These are phyloP conservation scores for Megaceryle alcyon DNA, from an alignment of 2,797 vertebrate genomes.

Conservation along the genomic window DNA sequence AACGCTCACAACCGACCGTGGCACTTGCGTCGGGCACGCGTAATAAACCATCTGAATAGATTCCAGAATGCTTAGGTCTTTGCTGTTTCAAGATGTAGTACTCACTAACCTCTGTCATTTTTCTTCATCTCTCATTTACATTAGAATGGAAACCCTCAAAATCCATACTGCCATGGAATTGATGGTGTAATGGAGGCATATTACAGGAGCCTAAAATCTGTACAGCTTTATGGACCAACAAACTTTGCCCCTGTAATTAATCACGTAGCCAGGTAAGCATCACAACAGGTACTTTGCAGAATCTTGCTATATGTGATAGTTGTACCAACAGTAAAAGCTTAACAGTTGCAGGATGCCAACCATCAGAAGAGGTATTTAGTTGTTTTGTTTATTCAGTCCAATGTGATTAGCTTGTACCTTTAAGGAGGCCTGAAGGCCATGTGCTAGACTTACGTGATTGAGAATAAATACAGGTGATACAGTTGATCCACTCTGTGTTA, in stretches of 20 bases:
- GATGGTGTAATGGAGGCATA: constrained; percentile 98
- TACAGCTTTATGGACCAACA: constrained; percentile 97
- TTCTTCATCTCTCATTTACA: constrained; percentile 8
- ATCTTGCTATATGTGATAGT: not conserved
- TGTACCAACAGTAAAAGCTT: not conserved
- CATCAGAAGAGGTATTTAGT: not conserved
- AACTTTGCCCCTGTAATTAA: constrained; percentile 98
- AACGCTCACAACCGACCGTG: not conserved
- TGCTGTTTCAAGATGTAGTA: not conserved
- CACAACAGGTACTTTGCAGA: not conserved
- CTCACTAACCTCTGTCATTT: not conserved
- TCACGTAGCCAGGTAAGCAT: constrained; percentile 91
- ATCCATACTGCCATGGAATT: constrained; percentile 94
- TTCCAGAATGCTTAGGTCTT: not conserved
- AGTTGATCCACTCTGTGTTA: not conserved
- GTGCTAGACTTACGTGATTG: not conserved
- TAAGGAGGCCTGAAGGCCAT: not conserved
- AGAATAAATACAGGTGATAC: not conserved
- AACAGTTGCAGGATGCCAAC: not conserved
- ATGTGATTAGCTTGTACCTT: not conserved
- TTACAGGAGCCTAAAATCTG: constrained; percentile 94
- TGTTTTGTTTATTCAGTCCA: not conserved
- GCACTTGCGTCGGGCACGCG: not conserved
- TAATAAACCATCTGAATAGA: not conserved
- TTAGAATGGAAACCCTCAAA: constrained; percentile 97